Evolutionary conservation across 2,113 vertebrate genomes (phyloP).

Genomic region (Okapia johnstoni): DNA sequence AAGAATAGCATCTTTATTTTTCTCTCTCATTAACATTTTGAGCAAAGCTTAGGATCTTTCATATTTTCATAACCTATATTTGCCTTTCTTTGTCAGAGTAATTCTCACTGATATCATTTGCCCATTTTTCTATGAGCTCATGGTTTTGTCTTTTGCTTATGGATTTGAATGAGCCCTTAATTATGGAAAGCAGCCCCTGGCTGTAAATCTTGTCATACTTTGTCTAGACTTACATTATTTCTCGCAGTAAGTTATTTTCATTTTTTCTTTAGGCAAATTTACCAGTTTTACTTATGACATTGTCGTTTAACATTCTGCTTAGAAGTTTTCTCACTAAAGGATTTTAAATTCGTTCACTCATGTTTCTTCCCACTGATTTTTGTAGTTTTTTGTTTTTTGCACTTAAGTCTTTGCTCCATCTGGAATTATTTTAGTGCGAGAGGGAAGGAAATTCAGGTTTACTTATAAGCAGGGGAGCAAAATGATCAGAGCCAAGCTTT

Average conservation of each 20-base stretch:
- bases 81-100: background rate
- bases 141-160: background rate
- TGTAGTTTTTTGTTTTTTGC: background rate
- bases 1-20: background rate
- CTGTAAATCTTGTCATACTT: background rate
- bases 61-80: background rate
- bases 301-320: background rate
- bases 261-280: conserved; percentile 23
- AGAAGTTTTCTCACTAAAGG: background rate
- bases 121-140: background rate
- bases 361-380: conserved; percentile 2
- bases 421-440: conserved; percentile 41
- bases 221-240: background rate
- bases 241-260: background rate
- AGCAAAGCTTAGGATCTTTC: background rate
- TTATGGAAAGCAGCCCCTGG: background rate
- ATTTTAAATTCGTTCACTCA: conserved; percentile 14
- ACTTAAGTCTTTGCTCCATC: background rate
- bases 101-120: background rate
- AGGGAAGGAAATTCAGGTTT: conserved; percentile 29
- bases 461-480: background rate
- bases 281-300: background rate
- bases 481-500: background rate
- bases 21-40: background rate
- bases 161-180: background rate